Evolutionary conservation across 2,113 vertebrate genomes (phyloP).

Genomic region (Gymnocephalus cernua): DNA sequence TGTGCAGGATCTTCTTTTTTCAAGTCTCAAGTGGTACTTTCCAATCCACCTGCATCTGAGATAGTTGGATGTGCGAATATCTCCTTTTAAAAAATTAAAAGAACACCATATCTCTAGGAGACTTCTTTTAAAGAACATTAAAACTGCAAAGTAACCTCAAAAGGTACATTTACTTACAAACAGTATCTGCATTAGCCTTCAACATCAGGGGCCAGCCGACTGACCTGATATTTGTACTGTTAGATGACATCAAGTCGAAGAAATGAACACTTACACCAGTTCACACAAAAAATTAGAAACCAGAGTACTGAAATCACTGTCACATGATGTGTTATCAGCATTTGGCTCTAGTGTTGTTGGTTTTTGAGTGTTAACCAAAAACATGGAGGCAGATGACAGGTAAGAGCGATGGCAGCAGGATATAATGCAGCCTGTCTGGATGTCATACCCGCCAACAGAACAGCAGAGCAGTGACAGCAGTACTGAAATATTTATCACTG

Average conservation of each 20-base stretch:
- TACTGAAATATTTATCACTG: slow-evolving; percentile 63
- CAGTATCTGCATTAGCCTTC: neutral
- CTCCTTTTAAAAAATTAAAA: too few species aligned
- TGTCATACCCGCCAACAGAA: neutral
- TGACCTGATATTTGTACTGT: too few species aligned
- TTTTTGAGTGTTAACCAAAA: neutral
- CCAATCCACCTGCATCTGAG: too few species aligned
- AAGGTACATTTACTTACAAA: neutral
- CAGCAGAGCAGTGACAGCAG: slow-evolving; percentile 24
- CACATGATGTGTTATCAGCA: neutral
- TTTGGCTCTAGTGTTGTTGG: neutral
- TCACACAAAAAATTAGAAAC: neutral
- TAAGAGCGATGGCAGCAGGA: slow-evolving; percentile 17
- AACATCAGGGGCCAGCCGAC: too few species aligned
- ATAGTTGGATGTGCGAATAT: too few species aligned
- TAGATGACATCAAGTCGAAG: too few species aligned
- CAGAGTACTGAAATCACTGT: neutral
- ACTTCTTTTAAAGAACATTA: neutral
- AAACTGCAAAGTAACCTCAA: neutral
- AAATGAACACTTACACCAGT: too few species aligned
- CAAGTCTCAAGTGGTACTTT: too few species aligned
- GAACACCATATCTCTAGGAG: too few species aligned
- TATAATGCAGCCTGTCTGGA: slow-evolving; percentile 10
- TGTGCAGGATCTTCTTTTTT: too few species aligned
- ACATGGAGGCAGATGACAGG: neutral